Conservation (phyloP, 2,797 vertebrate species). For the Hoplostethus mediterraneus region DNA sequence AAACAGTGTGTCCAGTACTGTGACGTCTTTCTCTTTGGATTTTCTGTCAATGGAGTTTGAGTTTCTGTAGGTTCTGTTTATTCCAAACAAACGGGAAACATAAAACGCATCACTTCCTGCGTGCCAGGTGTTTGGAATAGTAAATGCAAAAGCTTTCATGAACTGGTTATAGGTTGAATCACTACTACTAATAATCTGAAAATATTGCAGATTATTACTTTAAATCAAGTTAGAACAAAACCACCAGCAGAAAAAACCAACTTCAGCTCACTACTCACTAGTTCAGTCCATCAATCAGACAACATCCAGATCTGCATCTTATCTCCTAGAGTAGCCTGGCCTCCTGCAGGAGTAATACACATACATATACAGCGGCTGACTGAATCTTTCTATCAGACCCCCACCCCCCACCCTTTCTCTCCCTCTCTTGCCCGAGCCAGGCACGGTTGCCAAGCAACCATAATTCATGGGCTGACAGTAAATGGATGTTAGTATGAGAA, state of each 20-base stretch:
- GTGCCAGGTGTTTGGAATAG: no score
- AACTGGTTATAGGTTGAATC: no score
- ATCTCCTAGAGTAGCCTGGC: slow-evolving; percentile 35
- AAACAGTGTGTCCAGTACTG: no score
- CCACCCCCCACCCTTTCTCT: slow-evolving; percentile 16
- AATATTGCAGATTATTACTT: neutral
- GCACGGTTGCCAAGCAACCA: slow-evolving; percentile 75
- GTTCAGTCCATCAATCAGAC: slow-evolving; percentile 7
- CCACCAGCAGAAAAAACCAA: neutral
- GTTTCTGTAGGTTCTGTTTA: no score
- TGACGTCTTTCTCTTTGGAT: no score
- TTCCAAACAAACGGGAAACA: no score
- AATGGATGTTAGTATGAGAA: slow-evolving; percentile 78
- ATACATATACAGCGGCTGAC: slow-evolving; percentile 12
- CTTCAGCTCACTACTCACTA: neutral
- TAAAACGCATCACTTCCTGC: no score
- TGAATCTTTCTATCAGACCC: slow-evolving; percentile 31
- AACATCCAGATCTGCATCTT: slow-evolving; percentile 27
- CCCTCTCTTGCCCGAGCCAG: slow-evolving; percentile 61
- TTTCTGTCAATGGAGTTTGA: no score
- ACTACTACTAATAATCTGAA: neutral
- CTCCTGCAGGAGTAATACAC: slow-evolving; percentile 40
- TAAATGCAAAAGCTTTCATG: no score
- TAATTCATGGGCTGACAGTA: slow-evolving; percentile 77
- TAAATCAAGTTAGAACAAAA: neutral